Percentiles rank a stretch among this genome's conserved stretches.
Conservation (phyloP, 2,113 vertebrate genomes). For the Calyptomena viridis region DNA sequence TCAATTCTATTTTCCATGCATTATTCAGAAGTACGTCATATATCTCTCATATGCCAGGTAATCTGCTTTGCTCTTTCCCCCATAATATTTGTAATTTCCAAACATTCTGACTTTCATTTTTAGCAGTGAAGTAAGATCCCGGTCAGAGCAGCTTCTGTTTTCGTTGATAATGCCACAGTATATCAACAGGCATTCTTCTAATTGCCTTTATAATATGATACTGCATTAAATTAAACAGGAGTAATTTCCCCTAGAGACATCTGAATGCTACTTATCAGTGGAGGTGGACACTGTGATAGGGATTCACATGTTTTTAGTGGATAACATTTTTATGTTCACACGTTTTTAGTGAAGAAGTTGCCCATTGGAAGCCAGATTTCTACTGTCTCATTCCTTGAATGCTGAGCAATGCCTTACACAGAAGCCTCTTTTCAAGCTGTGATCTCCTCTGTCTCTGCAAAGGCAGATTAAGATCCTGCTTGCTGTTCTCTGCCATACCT, state of each 20-base stretch:
- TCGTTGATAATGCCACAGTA: neutral
- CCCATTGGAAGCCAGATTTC: neutral
- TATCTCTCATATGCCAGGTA: neutral
- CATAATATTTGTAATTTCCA: constrained; percentile 12
- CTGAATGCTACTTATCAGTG: neutral
- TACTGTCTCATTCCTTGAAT: neutral
- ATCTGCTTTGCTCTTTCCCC: neutral
- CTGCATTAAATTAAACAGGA: constrained; percentile 5
- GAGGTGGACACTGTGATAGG: neutral
- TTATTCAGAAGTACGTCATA: constrained; percentile 4
- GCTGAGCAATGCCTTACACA: neutral
- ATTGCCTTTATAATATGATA: neutral
- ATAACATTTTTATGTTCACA: neutral
- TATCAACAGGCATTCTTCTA: constrained; percentile 22
- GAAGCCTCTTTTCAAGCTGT: neutral
- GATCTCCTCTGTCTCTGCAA: neutral
- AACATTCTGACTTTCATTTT: neutral
- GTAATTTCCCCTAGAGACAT: neutral
- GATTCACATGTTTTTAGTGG: neutral
- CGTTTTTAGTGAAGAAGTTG: neutral
- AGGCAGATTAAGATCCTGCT: neutral
- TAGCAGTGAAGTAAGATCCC: neutral
- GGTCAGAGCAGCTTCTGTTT: neutral
- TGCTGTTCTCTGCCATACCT: neutral
- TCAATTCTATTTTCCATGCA: constrained; percentile 16